Conservation (phyloP, 2,888 invertebrate species). For the Pristionchus maxplancki region DNA sequence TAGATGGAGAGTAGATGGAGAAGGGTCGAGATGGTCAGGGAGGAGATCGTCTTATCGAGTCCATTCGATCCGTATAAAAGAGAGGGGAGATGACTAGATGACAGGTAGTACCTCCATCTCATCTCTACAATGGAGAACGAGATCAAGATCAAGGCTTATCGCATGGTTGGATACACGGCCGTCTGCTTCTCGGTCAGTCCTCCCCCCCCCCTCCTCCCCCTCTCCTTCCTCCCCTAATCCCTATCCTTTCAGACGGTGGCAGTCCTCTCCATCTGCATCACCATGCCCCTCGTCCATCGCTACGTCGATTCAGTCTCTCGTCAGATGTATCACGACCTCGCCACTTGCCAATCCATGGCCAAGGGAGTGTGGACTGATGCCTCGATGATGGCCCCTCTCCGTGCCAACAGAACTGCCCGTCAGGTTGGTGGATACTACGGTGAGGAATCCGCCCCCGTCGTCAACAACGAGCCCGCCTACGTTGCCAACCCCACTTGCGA, state of each 20-base stretch:
- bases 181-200: constrained; percentile 51
- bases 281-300: constrained; percentile 47
- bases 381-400: constrained; percentile 10
- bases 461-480: constrained; percentile 41
- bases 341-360: constrained; percentile 46
- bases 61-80: constrained; percentile 31
- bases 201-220: background rate
- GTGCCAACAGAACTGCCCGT: constrained; percentile 52
- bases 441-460: constrained; percentile 23
- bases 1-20: background rate
- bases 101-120: constrained; percentile 28
- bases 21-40: background rate
- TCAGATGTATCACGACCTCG: constrained; percentile 51
- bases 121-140: constrained; percentile 52
- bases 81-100: background rate
- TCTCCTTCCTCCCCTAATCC: background rate
- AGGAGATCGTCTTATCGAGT: constrained; percentile 31
- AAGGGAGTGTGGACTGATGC: constrained; percentile 52
- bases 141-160: constrained; percentile 53
- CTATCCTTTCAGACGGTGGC: constrained; percentile 47
- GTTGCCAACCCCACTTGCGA: constrained; percentile 58
- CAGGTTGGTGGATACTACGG: constrained; percentile 35
- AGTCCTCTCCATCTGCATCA: constrained; percentile 52
- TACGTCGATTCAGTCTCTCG: constrained; percentile 51
- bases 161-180: constrained; percentile 52